Evolutionary conservation across 2,888 invertebrate genomes (phyloP).

Genomic region (Pyralis farinalis): DNA sequence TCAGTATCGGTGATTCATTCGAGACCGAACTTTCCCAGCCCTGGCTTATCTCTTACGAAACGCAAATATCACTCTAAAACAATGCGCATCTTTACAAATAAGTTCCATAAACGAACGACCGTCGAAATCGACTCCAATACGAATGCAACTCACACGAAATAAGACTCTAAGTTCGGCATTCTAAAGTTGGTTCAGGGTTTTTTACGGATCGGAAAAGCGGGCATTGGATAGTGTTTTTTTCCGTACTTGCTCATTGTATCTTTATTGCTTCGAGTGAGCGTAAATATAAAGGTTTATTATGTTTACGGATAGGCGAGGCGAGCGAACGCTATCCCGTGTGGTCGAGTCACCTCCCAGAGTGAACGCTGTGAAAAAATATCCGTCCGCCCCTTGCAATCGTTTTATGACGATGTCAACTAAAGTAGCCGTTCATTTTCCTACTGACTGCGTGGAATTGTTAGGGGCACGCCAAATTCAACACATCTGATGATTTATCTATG

Average conservation of each 20-base stretch:
- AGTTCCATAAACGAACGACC: conserved; percentile 45
- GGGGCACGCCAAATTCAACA: conserved; percentile 70
- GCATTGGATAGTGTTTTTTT: conserved; percentile 46
- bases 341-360: conserved; percentile 74
- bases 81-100: conserved; percentile 69
- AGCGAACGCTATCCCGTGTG: conserved; percentile 51
- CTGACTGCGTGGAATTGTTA: conserved; percentile 42
- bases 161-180: conserved; percentile 14
- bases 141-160: conserved; percentile 19
- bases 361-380: conserved; percentile 47
- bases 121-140: conserved; percentile 31
- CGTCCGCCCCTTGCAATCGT: conserved; percentile 52
- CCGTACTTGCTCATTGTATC: conserved; percentile 67
- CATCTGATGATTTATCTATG: conserved; percentile 71
- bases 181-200: neutral
- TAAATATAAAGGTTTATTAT: conserved; percentile 77
- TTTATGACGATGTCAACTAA: conserved; percentile 66
- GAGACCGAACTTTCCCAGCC: conserved; percentile 43
- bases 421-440: conserved; percentile 41
- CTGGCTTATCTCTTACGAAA: conserved; percentile 59
- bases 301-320: conserved; percentile 67
- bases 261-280: conserved; percentile 68
- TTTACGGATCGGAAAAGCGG: conserved; percentile 29
- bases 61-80: conserved; percentile 64
- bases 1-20: conserved; percentile 33